Evolutionary conservation across 2,113 vertebrate species (phyloP), one percentile per base, ranked within the genome.

Genomic region (Seriola rivoliana): DNA sequence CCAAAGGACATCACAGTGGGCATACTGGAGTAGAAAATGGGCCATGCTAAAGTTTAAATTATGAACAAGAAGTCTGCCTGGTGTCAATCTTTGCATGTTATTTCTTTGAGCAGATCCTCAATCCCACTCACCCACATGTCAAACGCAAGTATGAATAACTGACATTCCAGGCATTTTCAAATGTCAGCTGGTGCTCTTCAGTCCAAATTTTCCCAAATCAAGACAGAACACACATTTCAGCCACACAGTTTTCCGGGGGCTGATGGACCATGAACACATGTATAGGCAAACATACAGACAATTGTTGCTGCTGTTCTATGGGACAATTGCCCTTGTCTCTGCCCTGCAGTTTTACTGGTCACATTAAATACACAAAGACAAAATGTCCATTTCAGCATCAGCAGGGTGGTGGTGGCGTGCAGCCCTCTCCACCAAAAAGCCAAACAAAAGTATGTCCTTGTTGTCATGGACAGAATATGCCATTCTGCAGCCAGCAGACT

Each of bases 401-500:
- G 81, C 85, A 77, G 88, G 85, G 89, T 86, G 83, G 86, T 91
- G 89, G 91, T 87, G 90, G 91, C 86, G 60, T 87, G 83, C 77
- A 81, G 82, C 90, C 89, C 89, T 91, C 75, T 91, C 89, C 91
- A 93, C 94, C 92, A 93, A 95, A 95, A 95, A 91, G 80, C 86
- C 86, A 86, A 92, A 95, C 92, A 95, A 90, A 93, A 93, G 89
- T 93, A 66, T 59, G 88, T 84, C 86, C 87, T 95, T 94, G 93
- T 94, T 91, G 89, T 87, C 85, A 74, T 80, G 75, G 85, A 94
- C 89, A 92, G 85, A 93, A 89, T 91, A 89, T 90, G 80, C 87
- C 86, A 88, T 94, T 94, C 90, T 93, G 78, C 73, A 71, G 64
- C 59, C 72, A 87, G 77, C 87, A 86, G 81, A 79, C 90, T 86